Base-by-base conservation (phyloP, 2,888 invertebrate species). In the Melieria omissa region DNA sequence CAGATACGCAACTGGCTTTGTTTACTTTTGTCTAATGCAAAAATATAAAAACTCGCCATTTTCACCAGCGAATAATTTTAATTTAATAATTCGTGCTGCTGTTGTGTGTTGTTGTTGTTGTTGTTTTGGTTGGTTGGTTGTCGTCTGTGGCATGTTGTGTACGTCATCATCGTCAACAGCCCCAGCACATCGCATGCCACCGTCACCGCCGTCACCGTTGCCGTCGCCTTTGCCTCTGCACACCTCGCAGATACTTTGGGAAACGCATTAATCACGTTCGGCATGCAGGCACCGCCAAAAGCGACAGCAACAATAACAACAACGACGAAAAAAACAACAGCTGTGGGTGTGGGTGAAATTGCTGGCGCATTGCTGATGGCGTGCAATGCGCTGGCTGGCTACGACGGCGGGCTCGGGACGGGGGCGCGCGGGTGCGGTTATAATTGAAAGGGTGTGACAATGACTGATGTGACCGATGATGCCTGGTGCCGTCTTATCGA, bases 221-320 rank as follows among this genome's bases (percentile, higher is more conserved):
- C 60, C 69, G 46, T 46, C 62, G n/a, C 62, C 61, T n/a, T 29
- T 29, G 29, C 29, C 29, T 29, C 3, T 3, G 29, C 29, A 29
- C 29, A 29, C 42, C 62, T 70, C 64, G 60, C 57, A 77, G 77
- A 77, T 80, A 78, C 78, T 74, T 75, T 76, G 64, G 71, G 75
- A 81, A 82, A 81, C 83, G 81, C 83, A 84, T 84, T 84, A 84
- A 84, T 85, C 85, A 85, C 82, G 80, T 81, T 70, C 66, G 70
- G 45, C 42, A 47, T 67, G 41, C 42, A 58, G 60, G 41, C 45
- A 60, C 47, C 44, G 29, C 6, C 6, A 57, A 58, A 10, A 14
- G n/a, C 54, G 55, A 29, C 46, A 44, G 67, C 69, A 70, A 46
- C 41, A 60, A 60, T 52, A 67, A 16, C 16, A 14, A 12, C 54